Conservation (phyloP, 2,113 vertebrate genomes). For the Phyllostomus discolor region DNA sequence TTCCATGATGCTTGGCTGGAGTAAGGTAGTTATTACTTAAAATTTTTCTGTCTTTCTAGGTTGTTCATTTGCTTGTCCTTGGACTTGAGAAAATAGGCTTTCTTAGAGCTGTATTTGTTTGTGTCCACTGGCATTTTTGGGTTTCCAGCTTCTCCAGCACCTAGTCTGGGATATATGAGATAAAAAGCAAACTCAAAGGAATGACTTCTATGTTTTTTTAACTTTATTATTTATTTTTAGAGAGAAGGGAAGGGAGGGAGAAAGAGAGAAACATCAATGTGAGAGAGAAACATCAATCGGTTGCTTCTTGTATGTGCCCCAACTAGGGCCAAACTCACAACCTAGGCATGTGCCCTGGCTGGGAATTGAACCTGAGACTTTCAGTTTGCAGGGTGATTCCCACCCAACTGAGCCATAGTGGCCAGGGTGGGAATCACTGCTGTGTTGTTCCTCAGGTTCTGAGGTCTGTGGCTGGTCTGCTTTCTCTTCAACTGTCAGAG, state of each 20-base stretch:
- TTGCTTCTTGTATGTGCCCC: too few species aligned
- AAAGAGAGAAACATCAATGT: too few species aligned
- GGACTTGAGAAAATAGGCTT: background rate
- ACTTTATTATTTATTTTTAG: too few species aligned
- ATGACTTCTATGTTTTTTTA: background rate
- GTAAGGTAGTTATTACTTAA: background rate
- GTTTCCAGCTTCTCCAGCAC: background rate
- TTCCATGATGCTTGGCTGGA: background rate
- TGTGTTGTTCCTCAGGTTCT: background rate
- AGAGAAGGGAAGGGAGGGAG: too few species aligned
- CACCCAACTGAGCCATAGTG: too few species aligned
- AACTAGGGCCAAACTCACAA: too few species aligned
- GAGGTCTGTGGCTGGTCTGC: background rate
- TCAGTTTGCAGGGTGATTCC: too few species aligned
- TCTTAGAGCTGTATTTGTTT: background rate
- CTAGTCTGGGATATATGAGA: background rate
- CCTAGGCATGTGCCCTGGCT: too few species aligned
- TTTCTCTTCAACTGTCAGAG: background rate
- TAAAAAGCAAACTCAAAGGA: background rate
- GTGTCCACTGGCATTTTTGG: background rate
- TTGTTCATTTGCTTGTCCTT: background rate
- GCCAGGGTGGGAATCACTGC: background rate
- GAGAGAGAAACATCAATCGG: too few species aligned
- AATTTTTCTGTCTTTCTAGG: background rate
- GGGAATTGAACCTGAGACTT: too few species aligned